A percentile compares a stretch with the other conserved stretches of the same genome.
phyloP scores from a whole-genome alignment of 2,888 invertebrate genomes.

The Oscheius sp. region DNA sequence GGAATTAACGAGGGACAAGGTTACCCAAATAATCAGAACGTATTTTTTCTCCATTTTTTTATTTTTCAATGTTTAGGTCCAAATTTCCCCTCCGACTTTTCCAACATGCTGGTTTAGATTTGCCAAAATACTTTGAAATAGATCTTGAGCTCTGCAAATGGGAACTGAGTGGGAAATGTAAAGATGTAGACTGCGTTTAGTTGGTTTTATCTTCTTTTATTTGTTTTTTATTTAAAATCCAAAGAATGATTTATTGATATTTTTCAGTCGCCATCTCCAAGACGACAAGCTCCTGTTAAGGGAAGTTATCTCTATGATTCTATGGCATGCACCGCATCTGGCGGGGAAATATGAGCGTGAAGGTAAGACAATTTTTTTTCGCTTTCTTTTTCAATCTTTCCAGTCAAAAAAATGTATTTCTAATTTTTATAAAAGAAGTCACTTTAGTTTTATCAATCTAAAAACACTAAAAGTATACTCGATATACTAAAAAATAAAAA shows the following conservation, averaged over 20 bases:
- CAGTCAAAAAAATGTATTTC: too few relatives aligned
- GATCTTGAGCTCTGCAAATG: slow-evolving; percentile 1
- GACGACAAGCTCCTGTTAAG: slow-evolving; percentile 1
- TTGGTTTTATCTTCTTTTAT: neutral
- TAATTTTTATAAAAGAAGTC: too few relatives aligned
- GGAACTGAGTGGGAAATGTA: slow-evolving; percentile 25
- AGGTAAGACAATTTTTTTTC: too few relatives aligned
- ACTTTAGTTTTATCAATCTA: too few relatives aligned
- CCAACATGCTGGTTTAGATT: slow-evolving; percentile 7
- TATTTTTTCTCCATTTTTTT: too few relatives aligned
- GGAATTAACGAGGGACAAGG: too few relatives aligned
- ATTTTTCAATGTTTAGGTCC: neutral
- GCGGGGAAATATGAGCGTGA: neutral
- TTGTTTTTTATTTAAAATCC: neutral
- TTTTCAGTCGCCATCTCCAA: slow-evolving; percentile 18
- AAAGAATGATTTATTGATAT: too few relatives aligned
- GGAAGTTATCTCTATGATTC: slow-evolving; percentile 19
- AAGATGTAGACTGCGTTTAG: slow-evolving; percentile 15
- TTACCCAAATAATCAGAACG: too few relatives aligned
- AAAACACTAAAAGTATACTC: too few relatives aligned
- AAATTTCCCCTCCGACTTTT: slow-evolving; percentile 11
- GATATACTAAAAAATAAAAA: too few relatives aligned
- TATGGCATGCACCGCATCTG: neutral
- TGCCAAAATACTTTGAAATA: neutral
- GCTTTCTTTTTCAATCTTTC: too few relatives aligned